phyloP scores from a whole-genome alignment of 2,797 vertebrate genomes.

The Petrocephalus sullivani region DNA sequence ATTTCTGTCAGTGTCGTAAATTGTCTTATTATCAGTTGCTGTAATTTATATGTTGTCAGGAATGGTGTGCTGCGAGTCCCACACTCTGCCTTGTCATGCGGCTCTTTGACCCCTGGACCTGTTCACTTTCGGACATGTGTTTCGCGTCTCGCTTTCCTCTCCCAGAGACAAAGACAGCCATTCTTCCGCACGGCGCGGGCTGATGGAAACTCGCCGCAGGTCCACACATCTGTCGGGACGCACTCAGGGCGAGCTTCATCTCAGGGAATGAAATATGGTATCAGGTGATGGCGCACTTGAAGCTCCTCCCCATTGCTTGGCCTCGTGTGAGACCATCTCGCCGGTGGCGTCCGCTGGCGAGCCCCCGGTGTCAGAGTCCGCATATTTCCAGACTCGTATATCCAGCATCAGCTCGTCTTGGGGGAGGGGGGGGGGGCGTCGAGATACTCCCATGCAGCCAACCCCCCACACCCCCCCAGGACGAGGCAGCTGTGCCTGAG shows the following conservation, averaged over 20 bases:
- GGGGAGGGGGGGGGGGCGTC: slow-evolving; percentile 10
- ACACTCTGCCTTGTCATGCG: not conserved
- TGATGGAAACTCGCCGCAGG: not conserved
- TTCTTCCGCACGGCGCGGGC: not conserved
- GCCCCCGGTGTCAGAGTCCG: not conserved
- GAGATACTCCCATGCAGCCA: not conserved
- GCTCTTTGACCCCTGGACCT: not conserved
- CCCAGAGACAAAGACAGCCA: not conserved
- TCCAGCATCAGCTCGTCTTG: slow-evolving; percentile 48
- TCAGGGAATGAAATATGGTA: not conserved
- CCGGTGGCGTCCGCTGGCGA: not conserved
- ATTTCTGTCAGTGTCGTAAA: not conserved
- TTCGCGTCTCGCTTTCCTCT: not conserved
- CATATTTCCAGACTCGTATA: slow-evolving; percentile 40
- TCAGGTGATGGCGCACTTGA: not conserved
- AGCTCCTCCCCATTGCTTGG: not conserved
- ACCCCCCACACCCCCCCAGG: slow-evolving; percentile 24
- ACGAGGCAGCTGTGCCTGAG: slow-evolving; percentile 34
- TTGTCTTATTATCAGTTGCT: not conserved
- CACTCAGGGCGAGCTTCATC: not conserved
- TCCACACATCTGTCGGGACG: not conserved
- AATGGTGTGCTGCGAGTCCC: not conserved
- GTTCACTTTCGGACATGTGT: not conserved
- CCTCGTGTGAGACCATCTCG: not conserved
- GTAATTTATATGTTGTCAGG: not conserved